A percentile compares a stretch with the other conserved stretches of the same genome.
These are phyloP conservation scores for Circaetus cinerascens DNA, from an alignment of 2,113 vertebrate species.

Conservation along the genomic window DNA sequence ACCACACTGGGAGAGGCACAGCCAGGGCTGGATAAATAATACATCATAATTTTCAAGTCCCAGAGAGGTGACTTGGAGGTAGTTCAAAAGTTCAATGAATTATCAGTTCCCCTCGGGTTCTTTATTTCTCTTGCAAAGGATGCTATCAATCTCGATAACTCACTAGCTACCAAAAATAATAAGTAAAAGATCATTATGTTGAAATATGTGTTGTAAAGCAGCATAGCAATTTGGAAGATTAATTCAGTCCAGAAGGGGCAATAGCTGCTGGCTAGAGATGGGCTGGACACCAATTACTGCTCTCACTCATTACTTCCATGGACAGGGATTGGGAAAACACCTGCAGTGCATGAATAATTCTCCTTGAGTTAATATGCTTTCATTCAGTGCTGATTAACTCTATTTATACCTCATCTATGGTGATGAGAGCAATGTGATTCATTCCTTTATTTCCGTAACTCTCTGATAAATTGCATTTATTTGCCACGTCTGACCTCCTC, in stretches of 20 bases:
- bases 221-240: constrained; percentile 56
- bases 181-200: constrained; percentile 57
- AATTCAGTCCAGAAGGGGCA: constrained; percentile 58
- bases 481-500: constrained; percentile 46
- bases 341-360: constrained; percentile 62
- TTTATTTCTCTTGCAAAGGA: constrained; percentile 55
- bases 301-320: constrained; percentile 36
- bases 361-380: constrained; percentile 51
- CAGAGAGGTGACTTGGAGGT: constrained; percentile 23
- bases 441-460: constrained; percentile 46
- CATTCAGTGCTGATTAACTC: constrained; percentile 58
- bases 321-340: constrained; percentile 45
- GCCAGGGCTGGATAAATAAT: constrained; percentile 51
- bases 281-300: constrained; percentile 62
- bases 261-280: constrained; percentile 56
- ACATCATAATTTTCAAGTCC: constrained; percentile 44
- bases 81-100: constrained; percentile 64
- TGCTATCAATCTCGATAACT: constrained; percentile 53
- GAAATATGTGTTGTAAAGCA: constrained; percentile 60
- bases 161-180: constrained; percentile 53
- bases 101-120: constrained; percentile 20
- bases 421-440: constrained; percentile 32
- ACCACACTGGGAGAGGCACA: not conserved
- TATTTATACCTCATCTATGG: constrained; percentile 47
- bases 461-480: constrained; percentile 47